Conservation (phyloP, 2,113 vertebrate genomes). For the Phylloscopus whistleri region DNA sequence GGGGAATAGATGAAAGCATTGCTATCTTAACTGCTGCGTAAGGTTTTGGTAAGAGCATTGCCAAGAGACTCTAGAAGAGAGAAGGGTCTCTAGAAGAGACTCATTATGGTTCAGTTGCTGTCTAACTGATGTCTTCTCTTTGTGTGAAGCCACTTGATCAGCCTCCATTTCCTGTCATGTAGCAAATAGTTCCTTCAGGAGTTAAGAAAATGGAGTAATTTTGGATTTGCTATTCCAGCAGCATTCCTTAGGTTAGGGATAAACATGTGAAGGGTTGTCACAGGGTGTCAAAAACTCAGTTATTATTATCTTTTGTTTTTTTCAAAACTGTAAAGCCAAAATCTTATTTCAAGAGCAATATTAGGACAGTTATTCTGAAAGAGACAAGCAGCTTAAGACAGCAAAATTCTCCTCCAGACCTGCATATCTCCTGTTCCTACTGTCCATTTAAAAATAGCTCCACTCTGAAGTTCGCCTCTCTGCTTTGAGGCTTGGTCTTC, state of each 20-base stretch:
- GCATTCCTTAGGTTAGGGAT: background rate
- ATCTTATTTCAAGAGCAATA: background rate
- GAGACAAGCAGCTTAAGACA: background rate
- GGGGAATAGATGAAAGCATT: background rate
- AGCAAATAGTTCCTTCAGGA: background rate
- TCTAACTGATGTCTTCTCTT: background rate
- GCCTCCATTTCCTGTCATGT: background rate
- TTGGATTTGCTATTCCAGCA: background rate
- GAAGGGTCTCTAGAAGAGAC: background rate
- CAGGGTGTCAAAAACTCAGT: background rate
- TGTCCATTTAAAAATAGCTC: background rate
- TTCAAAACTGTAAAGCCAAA: background rate
- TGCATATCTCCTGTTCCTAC: background rate
- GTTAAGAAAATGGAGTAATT: background rate
- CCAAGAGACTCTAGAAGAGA: background rate
- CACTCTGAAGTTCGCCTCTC: background rate
- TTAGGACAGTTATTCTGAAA: background rate
- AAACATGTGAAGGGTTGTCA: background rate
- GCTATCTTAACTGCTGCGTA: background rate
- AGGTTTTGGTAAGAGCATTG: background rate
- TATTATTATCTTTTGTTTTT: background rate
- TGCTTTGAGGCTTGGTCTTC: background rate
- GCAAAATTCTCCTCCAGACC: background rate
- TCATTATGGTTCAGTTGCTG: background rate
- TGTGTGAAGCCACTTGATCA: background rate